A percentile compares a stretch with the other conserved stretches of the same genome.
Conservation (phyloP, 1,140 invertebrate genomes). For the Daktulosphaira vitifoliae region DNA sequence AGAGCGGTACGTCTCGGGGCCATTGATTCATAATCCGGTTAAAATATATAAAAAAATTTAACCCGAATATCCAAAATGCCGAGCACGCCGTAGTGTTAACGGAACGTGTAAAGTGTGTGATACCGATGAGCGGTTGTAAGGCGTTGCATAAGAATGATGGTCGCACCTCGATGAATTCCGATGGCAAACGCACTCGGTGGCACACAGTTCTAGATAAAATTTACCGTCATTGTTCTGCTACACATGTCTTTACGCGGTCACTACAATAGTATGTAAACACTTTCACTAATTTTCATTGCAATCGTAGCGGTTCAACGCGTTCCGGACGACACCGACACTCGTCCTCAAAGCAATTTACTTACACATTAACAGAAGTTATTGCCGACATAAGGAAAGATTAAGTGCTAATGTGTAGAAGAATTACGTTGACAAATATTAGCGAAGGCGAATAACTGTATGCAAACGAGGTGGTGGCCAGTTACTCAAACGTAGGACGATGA, state of each 20-base stretch:
- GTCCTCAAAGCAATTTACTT: no score
- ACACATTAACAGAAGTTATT: no score
- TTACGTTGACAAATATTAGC: no score
- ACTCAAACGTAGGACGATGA: no score
- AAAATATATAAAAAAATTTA: not conserved
- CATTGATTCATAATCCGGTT: no score
- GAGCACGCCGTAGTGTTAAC: not conserved
- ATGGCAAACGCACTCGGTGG: not conserved
- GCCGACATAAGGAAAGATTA: no score
- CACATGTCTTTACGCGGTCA: not conserved
- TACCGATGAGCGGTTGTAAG: not conserved
- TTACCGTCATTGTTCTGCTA: not conserved
- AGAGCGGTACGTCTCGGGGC: no score
- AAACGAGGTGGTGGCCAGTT: no score
- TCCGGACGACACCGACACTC: no score
- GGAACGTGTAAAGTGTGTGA: not conserved
- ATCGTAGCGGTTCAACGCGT: not conserved
- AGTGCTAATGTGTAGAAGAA: no score
- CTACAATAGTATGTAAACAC: constrained; percentile 5
- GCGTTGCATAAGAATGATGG: constrained; percentile 17
- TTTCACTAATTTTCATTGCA: constrained; percentile 25
- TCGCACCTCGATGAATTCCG: constrained; percentile 20
- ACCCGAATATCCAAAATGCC: constrained; percentile 13
- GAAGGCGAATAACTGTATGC: no score
- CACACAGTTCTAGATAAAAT: constrained; percentile 13